These are phyloP conservation scores for Pluvialis apricaria DNA, from an alignment of 2,113 vertebrate genomes.

Conservation along the genomic window DNA sequence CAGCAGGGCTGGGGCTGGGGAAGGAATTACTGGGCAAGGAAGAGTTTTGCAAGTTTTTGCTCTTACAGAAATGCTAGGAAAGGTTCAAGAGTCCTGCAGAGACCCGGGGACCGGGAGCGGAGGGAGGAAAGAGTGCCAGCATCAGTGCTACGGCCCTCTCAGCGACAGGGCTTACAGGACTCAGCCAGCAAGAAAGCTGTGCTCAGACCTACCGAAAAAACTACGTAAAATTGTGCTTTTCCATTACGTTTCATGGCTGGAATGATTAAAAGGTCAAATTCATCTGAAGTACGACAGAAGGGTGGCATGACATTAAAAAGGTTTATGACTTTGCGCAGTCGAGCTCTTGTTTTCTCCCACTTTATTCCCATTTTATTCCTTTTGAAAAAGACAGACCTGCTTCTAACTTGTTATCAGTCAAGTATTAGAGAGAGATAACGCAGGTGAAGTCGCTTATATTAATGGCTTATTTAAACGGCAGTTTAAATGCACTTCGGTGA, in stretches of 20 bases:
- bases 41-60: not conserved
- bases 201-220: not conserved
- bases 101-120: not conserved
- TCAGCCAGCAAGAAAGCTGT: not conserved
- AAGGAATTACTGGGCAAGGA: not conserved
- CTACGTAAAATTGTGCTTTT: not conserved
- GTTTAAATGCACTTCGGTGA: not conserved
- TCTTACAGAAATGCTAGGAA: not conserved
- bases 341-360: not conserved
- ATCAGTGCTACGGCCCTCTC: not conserved
- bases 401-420: not conserved
- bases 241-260: not conserved
- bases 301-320: not conserved
- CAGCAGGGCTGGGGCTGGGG: not conserved
- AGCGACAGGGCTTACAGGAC: too few species aligned
- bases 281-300: not conserved
- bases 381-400: not conserved
- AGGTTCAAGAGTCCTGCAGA: not conserved
- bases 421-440: constrained; percentile 24
- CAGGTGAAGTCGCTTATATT: not conserved
- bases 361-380: not conserved
- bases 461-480: not conserved
- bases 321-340: constrained; percentile 25
- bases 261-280: not conserved
- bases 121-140: not conserved